Conservation (phyloP, 2,888 invertebrate species). For the Ernsta delagoae region DNA sequence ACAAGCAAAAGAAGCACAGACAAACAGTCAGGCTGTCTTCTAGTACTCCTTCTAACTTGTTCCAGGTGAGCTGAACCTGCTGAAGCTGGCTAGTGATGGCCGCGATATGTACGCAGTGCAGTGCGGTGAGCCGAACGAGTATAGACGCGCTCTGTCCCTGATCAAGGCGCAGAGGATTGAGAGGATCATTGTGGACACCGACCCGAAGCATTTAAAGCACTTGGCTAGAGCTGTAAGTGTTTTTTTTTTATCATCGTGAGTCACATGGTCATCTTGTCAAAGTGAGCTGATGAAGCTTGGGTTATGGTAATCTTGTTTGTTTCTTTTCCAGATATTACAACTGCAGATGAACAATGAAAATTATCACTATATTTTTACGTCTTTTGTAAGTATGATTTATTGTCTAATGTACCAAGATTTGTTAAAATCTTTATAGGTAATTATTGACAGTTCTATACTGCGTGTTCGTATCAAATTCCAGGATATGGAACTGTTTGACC, state of each 20-base stretch:
- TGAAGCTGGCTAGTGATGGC: slow-evolving; percentile 89
- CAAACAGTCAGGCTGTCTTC: no score
- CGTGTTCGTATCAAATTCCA: slow-evolving; percentile 72
- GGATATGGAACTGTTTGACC: slow-evolving; percentile 94
- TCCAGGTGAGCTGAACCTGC: slow-evolving; percentile 92
- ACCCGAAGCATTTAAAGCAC: slow-evolving; percentile 91
- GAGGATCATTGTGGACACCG: slow-evolving; percentile 95
- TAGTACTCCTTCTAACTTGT: slow-evolving; percentile 39
- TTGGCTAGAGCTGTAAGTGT: slow-evolving; percentile 94
- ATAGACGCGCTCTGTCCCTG: slow-evolving; percentile 90
- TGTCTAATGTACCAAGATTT: no score
- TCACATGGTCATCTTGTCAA: no score
- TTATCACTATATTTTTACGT: slow-evolving; percentile 98
- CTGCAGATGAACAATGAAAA: slow-evolving; percentile 98
- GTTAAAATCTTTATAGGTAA: no score
- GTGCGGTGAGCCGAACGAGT: slow-evolving; percentile 86
- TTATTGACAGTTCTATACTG: no score
- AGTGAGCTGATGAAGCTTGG: no score
- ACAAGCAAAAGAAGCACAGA: no score
- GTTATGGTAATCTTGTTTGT: no score
- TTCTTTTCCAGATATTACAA: slow-evolving; percentile 91
- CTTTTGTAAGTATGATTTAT: slow-evolving; percentile 93
- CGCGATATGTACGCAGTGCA: slow-evolving; percentile 88
- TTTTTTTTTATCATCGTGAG: neutral
- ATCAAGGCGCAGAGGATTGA: slow-evolving; percentile 94